These are phyloP conservation scores for Drosophila punjabiensis DNA, from an alignment of 1,140 invertebrate genomes.

Conservation along the genomic window DNA sequence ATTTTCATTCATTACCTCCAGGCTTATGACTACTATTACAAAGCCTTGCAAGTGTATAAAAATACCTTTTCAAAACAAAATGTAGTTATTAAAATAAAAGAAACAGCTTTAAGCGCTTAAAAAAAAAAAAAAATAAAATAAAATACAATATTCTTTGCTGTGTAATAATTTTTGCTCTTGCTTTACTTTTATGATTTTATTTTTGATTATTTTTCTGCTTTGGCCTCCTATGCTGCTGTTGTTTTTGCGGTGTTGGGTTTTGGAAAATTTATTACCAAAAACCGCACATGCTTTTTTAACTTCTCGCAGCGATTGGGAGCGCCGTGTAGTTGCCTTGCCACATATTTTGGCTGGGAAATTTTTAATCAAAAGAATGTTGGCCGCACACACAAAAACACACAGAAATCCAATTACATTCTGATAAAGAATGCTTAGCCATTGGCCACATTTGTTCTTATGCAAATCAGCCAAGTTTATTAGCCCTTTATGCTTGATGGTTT, in stretches of 20 bases:
- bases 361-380: conserved; percentile 71
- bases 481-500: conserved; percentile 53
- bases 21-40: too few relatives aligned
- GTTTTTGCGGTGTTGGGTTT: conserved; percentile 60
- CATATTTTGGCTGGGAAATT: conserved; percentile 45
- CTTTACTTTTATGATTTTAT: conserved; percentile 25
- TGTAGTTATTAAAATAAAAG: too few relatives aligned
- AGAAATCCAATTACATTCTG: conserved; percentile 74
- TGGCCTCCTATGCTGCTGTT: conserved; percentile 34
- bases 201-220: conserved; percentile 30
- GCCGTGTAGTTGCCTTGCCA: conserved; percentile 17
- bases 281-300: conserved; percentile 57
- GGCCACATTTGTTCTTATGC: conserved; percentile 71
- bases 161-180: neutral
- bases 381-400: conserved; percentile 13
- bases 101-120: too few relatives aligned
- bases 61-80: too few relatives aligned
- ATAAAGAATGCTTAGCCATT: conserved; percentile 64
- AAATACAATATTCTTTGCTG: neutral
- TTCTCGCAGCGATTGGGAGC: conserved; percentile 32
- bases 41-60: too few relatives aligned
- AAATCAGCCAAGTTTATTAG: conserved; percentile 78
- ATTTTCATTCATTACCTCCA: too few relatives aligned
- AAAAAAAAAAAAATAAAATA: too few relatives aligned
- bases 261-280: conserved; percentile 69